These are phyloP conservation scores for Whitmania pigra DNA, from an alignment of 1,140 invertebrate genomes.

Conservation along the genomic window DNA sequence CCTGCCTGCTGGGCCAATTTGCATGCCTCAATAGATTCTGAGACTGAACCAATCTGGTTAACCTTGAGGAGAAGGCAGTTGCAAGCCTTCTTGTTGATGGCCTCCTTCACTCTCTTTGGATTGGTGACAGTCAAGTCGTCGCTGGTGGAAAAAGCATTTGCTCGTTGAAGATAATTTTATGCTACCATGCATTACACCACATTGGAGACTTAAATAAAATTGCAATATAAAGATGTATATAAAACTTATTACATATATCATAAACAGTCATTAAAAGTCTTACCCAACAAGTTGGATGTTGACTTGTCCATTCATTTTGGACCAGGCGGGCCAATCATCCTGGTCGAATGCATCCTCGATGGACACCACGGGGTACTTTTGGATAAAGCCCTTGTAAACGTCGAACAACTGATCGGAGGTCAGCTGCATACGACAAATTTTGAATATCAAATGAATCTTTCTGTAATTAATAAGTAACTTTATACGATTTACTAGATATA, in stretches of 20 bases:
- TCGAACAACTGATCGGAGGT: conserved; percentile 68
- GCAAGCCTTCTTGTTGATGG: conserved; percentile 90
- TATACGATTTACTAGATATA: too few species aligned
- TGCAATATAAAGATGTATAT: too few species aligned
- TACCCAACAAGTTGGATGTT: conserved; percentile 61
- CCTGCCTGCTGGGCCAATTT: conserved; percentile 79
- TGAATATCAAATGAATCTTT: too few species aligned
- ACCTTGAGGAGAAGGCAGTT: conserved; percentile 94
- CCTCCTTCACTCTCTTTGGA: conserved; percentile 81
- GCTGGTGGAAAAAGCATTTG: conserved; percentile 43
- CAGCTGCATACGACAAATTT: conserved; percentile 48
- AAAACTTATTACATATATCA: too few species aligned
- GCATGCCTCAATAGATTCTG: conserved; percentile 91
- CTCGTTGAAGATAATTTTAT: too few species aligned
- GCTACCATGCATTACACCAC: too few species aligned
- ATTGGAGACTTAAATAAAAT: too few species aligned
- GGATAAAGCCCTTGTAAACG: conserved; percentile 78
- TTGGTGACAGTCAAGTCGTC: conserved; percentile 95
- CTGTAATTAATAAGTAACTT: too few species aligned
- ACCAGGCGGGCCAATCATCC: conserved; percentile 91
- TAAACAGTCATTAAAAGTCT: conserved; percentile 12
- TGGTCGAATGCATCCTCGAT: conserved; percentile 98
- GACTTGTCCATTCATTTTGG: conserved; percentile 61
- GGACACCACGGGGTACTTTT: conserved; percentile 86
- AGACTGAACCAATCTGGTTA: conserved; percentile 95